Evolutionary conservation across 1,140 invertebrate genomes (phyloP).

Genomic region (Amyelois transitella): DNA sequence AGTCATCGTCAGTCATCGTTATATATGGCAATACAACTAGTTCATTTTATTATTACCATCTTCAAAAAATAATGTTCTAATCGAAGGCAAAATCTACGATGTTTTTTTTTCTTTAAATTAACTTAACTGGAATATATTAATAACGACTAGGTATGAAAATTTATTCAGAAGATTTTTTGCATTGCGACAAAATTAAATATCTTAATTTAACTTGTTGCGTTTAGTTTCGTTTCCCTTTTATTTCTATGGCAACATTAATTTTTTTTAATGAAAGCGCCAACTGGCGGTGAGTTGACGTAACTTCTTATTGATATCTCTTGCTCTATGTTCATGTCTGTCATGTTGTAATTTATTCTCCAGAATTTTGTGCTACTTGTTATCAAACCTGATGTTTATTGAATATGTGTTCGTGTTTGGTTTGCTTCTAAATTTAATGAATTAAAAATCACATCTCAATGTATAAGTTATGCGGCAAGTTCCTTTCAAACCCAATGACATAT

Average conservation of each 20-base stretch:
- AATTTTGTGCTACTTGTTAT: slow-evolving; percentile 54
- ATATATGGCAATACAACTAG: no score
- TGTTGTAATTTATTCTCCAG: slow-evolving; percentile 59
- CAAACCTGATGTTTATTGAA: slow-evolving; percentile 49
- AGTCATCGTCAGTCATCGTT: no score
- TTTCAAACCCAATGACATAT: slow-evolving; percentile 67
- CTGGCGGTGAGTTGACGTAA: slow-evolving; percentile 52
- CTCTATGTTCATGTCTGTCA: slow-evolving; percentile 42
- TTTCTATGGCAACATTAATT: slow-evolving; percentile 27
- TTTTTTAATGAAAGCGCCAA: slow-evolving; percentile 44
- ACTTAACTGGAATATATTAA: no score
- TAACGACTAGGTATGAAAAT: no score
- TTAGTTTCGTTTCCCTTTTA: no score
- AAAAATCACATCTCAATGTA: slow-evolving; percentile 54
- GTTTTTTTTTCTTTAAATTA: no score
- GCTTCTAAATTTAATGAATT: slow-evolving; percentile 30
- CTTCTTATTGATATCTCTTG: slow-evolving; percentile 72
- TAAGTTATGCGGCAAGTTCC: slow-evolving; percentile 58
- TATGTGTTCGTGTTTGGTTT: slow-evolving; percentile 57
- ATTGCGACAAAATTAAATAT: no score
- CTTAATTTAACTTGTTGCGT: no score
- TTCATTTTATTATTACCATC: no score
- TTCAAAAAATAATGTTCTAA: no score
- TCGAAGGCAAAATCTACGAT: no score
- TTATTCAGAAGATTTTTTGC: no score